Conservation (phyloP, 2,113 vertebrate species). For the Carollia perspicillata region DNA sequence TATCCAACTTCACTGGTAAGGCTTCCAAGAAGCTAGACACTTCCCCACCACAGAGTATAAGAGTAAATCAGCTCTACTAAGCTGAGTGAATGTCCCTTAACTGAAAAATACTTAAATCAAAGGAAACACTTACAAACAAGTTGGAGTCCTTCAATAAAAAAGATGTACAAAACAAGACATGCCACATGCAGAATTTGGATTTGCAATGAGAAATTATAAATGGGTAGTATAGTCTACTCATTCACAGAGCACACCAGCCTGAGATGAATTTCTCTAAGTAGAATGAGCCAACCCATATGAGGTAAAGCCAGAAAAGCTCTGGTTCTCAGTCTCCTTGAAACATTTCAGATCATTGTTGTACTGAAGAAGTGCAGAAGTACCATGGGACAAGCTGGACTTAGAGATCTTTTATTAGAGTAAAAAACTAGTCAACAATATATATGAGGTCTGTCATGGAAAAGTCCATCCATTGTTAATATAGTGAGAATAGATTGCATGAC, state of each 20-base stretch:
- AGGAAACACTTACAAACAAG: conserved; percentile 10
- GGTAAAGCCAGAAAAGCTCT: background rate
- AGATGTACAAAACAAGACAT: conserved; percentile 9
- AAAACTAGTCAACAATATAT: background rate
- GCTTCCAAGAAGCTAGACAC: background rate
- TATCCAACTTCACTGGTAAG: background rate
- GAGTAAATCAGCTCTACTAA: conserved; percentile 14
- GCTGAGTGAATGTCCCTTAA: background rate
- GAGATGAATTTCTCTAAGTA: background rate
- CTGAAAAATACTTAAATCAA: background rate
- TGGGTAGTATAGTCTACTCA: background rate
- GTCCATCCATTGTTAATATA: no score
- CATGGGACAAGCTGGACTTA: background rate
- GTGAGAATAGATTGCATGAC: no score
- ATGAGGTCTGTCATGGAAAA: no score
- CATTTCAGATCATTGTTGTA: background rate
- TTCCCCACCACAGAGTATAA: background rate
- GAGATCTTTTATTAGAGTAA: background rate
- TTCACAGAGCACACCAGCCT: background rate
- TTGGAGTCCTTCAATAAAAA: background rate
- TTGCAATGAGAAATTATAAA: conserved; percentile 6
- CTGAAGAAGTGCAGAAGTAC: background rate
- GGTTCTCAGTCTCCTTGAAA: background rate
- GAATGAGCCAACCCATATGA: background rate
- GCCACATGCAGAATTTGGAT: background rate